Conservation (phyloP, 1,140 invertebrate species). For the Olivierus martensii region DNA sequence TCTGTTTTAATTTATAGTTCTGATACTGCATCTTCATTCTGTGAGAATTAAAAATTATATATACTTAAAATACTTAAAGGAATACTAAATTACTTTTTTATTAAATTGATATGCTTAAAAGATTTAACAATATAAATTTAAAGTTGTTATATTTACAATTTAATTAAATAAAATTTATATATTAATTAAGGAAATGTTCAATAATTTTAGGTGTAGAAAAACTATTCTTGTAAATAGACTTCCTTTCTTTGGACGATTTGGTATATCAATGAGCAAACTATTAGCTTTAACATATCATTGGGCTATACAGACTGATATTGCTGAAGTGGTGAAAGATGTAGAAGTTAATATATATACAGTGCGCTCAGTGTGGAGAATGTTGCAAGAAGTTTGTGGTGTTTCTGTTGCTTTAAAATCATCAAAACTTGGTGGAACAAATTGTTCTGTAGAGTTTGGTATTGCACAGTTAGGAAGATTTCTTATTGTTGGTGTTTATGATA, state of each 20-base stretch:
- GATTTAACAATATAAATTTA: too few relatives aligned
- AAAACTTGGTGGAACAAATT: background rate
- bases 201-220: background rate
- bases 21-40: too few relatives aligned
- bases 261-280: background rate
- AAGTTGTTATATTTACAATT: too few relatives aligned
- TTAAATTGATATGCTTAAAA: too few relatives aligned
- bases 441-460: background rate
- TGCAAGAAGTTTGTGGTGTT: slow-evolving; percentile 1
- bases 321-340: background rate
- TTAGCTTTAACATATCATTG: background rate
- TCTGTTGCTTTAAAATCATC: background rate
- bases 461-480: background rate
- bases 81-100: too few relatives aligned
- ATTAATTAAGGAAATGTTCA: too few relatives aligned
- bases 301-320: background rate
- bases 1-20: too few relatives aligned
- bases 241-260: background rate
- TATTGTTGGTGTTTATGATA: background rate
- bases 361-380: background rate
- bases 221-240: background rate
- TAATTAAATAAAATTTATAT: too few relatives aligned
- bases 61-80: too few relatives aligned
- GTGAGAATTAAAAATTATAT: too few relatives aligned
- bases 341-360: background rate